phyloP scores from a whole-genome alignment of 1,140 invertebrate genomes.

The Pachypsylla venusta region DNA sequence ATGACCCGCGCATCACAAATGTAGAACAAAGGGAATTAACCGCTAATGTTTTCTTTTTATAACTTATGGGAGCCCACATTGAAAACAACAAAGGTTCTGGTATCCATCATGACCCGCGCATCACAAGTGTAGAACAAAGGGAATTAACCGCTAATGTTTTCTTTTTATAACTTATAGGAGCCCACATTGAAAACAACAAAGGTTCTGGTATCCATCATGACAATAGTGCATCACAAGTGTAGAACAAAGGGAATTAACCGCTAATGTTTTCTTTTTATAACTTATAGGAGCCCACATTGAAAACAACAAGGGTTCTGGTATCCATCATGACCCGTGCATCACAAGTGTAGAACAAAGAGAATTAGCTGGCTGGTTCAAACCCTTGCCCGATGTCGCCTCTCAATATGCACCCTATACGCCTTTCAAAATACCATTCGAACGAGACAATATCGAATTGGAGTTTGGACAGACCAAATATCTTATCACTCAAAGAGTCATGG shows the following conservation, averaged over 20 bases:
- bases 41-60: no score
- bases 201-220: constrained; percentile 84
- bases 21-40: constrained; percentile 77
- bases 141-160: constrained; percentile 84
- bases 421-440: constrained; percentile 42
- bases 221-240: constrained; percentile 64
- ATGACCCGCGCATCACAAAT: constrained; percentile 75
- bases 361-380: constrained; percentile 79
- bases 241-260: constrained; percentile 78
- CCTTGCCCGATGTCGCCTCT: constrained; percentile 41
- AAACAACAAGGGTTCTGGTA: constrained; percentile 73
- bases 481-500: constrained; percentile 45
- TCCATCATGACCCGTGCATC: constrained; percentile 82
- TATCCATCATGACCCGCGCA: constrained; percentile 79
- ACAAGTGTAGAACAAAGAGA: constrained; percentile 72
- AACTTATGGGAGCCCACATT: constrained; percentile 45
- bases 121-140: constrained; percentile 67
- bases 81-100: constrained; percentile 77
- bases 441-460: constrained; percentile 44
- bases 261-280: no score
- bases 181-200: constrained; percentile 65
- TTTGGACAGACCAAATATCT: constrained; percentile 52
- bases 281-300: constrained; percentile 51
- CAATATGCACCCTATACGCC: constrained; percentile 47
- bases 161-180: no score